Evolutionary conservation across 1,140 invertebrate species (phyloP), one percentile per base, ranked within the genome.

Genomic region (Scaptomyza montana): DNA sequence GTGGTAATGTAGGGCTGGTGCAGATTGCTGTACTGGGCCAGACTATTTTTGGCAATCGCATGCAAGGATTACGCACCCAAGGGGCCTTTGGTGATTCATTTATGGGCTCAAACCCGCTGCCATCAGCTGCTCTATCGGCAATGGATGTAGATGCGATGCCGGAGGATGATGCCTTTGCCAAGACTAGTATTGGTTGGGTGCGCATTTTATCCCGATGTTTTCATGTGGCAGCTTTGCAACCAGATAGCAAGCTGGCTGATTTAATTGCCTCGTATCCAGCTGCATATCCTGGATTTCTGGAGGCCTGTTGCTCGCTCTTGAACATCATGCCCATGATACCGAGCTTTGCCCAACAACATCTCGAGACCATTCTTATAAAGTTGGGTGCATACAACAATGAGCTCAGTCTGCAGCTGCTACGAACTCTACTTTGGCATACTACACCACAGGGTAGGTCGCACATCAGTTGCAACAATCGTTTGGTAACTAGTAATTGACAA

Each of bases 21-120:
- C 97, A 98, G 91, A 95, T 98, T 56, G 94, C 95, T n/a, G 92
- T 98, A 10, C 92, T 98, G 8, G 97, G 97, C 0, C 95, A 95
- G 54, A 96, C 97, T 0, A 93, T 94, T 3, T 94, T 94, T 72
- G 84, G 82, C 0, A 91, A 91, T 66, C 75, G 84, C 1, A 67
- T 77, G 69, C 74, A 79, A 13, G 60, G 77, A 0, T 3, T 78
- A 19, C 75, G 77, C 1, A 66, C 69, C 0, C 77, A 74, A 47
- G 68, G 74, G 8, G 54, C 73, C 25, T 74, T 78, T 10, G 72
- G 67, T 9, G 72, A 91, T 25, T 68, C 80, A 1, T 55, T 89
- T 2, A 54, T 61, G 2, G 47, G 84, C 25, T 79, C 82, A 0
- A 55, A 76, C 6, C 47, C 66, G 0, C 5, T 85, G 21, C 69